Base-by-base conservation (phyloP, 2,888 invertebrate species). In the Hypselothyrea guttata region DNA sequence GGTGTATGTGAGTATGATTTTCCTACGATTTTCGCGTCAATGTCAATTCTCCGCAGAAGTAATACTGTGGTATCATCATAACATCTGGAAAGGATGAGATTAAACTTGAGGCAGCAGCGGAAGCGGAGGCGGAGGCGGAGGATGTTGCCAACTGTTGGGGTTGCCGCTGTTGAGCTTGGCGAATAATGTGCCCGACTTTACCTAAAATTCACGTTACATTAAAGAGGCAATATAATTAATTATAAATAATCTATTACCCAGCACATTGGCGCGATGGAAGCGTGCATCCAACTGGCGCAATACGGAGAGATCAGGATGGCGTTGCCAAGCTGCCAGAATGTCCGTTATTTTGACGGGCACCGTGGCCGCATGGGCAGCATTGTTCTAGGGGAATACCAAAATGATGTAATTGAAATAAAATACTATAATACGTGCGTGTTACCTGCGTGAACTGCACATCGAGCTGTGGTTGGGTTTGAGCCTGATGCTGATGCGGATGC, bases 1-100 rank as follows among this genome's bases (percentile, higher is more conserved):
- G 47, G 34, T 33, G 33, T 34, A 27, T 38, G 5, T 27, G 46
- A 56, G 27, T 49, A 30, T 41, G 31, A 11, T 13, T 34, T 58
- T 60, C 34, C 33, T 82, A 84, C 81, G 82, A 86, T 71, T 86
- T 87, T 65, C 87, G 89, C 56, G 87, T 86, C 71, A 89, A 81
- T 64, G 78, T 87, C 57, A 90, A 78, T 83, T 87, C 88, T 54
- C 90, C 90, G 76, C 84, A 77, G 56, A 83, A 81, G 73, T 90
- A 90, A 87, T 89, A 90, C 86, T 90, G 90, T 57, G 90, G 90
- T 84, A 90, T 89, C 75, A 86, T 75, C 59, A 90, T 85, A 71
- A 79, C 83, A 54, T 89, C 89, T 33, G 88, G 85, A 65, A 89
- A 52, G 34, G 77, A 59, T 15, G 57, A 54, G 30, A 46, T 47